Percentiles rank a stretch among this genome's conserved stretches.
phyloP scores from a whole-genome alignment of 2,113 vertebrate species.

The Lampris incognitus region DNA sequence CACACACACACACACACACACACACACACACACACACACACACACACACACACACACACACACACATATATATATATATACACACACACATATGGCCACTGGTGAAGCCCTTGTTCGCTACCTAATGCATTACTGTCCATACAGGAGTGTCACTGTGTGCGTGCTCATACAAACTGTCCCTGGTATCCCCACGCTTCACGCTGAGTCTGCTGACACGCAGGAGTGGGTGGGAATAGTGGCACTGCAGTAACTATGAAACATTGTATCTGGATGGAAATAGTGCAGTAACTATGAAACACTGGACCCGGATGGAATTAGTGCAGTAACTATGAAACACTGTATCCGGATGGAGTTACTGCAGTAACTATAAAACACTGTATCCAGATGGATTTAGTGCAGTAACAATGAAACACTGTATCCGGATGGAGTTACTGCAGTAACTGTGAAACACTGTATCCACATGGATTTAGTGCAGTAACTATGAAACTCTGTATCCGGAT shows the following conservation, averaged over 20 bases:
- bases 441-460: background rate
- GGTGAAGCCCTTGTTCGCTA: conserved; percentile 46
- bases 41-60: conserved; percentile 44
- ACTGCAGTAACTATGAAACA: conserved; percentile 1
- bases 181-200: conserved; percentile 45
- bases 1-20: conserved; percentile 35
- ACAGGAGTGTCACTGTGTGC: conserved; percentile 23
- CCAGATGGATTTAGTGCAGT: conserved; percentile 3
- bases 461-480: conserved; percentile 9
- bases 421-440: conserved; percentile 11
- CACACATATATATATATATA: conserved; percentile 39
- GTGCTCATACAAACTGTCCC: conserved; percentile 36
- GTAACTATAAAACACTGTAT: conserved; percentile 1
- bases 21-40: conserved; percentile 47
- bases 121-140: conserved; percentile 64
- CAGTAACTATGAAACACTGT: background rate
- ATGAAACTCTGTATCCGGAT: conserved; percentile 11
- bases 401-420: background rate
- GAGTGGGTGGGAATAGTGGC: background rate
- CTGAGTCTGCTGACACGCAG: conserved; percentile 6
- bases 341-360: conserved; percentile 5
- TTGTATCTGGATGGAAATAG: conserved; percentile 7
- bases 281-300: background rate
- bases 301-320: conserved; percentile 8
- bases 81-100: conserved; percentile 27